A percentile compares a stretch with the other conserved stretches of the same genome.
phyloP scores from a whole-genome alignment of 2,797 vertebrate genomes.

The Rhabdophis nuchalis region DNA sequence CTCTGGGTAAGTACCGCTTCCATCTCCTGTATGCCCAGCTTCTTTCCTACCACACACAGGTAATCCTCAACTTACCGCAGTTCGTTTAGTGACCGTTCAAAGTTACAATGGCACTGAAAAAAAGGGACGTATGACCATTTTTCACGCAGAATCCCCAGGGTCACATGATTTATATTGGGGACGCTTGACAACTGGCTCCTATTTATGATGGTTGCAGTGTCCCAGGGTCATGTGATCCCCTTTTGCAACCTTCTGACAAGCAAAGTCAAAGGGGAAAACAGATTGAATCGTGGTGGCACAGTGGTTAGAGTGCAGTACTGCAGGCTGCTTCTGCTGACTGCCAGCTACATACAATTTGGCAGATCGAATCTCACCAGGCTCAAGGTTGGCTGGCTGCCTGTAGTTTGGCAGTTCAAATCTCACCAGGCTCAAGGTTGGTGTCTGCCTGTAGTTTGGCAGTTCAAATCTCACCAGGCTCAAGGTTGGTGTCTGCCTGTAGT shows the following conservation, averaged over 20 bases:
- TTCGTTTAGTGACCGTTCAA: neutral
- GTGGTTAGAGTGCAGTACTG: too few relatives aligned
- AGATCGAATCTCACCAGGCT: too few relatives aligned
- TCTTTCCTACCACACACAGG: neutral
- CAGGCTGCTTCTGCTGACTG: too few relatives aligned
- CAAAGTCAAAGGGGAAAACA: neutral
- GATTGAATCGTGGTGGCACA: neutral
- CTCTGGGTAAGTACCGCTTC: slow-evolving; percentile 79
- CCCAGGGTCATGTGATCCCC: neutral
- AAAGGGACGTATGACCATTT: neutral
- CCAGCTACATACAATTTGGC: too few relatives aligned
- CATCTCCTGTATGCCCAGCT: neutral
- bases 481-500: too few relatives aligned
- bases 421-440: too few relatives aligned
- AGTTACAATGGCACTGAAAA: neutral
- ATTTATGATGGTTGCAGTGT: neutral
- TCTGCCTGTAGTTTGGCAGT: too few relatives aligned
- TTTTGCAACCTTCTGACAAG: neutral
- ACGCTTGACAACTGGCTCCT: neutral
- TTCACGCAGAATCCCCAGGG: neutral
- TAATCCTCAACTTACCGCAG: neutral
- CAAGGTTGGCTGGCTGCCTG: too few relatives aligned
- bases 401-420: too few relatives aligned
- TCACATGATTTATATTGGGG: neutral
- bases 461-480: too few relatives aligned